Evolutionary conservation across 2,888 invertebrate species (phyloP).

Genomic region (Rotaria macrura): DNA sequence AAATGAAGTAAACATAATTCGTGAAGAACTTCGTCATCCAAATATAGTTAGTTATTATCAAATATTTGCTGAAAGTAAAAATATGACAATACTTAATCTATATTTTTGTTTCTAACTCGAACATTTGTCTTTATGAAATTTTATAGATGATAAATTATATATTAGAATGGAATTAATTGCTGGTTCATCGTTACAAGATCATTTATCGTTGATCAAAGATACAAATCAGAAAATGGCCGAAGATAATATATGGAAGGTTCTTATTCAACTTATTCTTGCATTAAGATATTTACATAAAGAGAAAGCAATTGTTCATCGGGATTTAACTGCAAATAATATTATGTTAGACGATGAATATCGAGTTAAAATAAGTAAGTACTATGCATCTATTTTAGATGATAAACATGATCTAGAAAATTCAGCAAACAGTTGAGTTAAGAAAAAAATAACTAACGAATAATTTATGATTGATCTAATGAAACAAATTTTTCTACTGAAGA

Average conservation of each 20-base stretch:
- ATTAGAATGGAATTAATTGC: slow-evolving; percentile 53
- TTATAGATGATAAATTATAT: slow-evolving; percentile 47
- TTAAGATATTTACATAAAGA: slow-evolving; percentile 52
- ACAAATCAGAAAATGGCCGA: slow-evolving; percentile 48
- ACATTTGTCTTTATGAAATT: no score
- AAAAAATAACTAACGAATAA: no score
- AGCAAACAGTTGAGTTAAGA: no score
- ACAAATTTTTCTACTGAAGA: no score
- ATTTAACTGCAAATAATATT: slow-evolving; percentile 49
- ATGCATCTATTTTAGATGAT: no score
- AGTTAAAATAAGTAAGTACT: slow-evolving; percentile 48
- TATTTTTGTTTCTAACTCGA: neutral
- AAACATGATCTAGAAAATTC: no score
- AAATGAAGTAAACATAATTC: slow-evolving; percentile 51
- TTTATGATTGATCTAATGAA: no score
- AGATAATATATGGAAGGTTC: slow-evolving; percentile 49
- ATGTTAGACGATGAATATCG: slow-evolving; percentile 50
- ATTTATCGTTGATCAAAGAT: slow-evolving; percentile 50
- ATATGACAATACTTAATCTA: neutral
- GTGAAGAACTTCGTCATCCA: slow-evolving; percentile 50
- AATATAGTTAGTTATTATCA: slow-evolving; percentile 51
- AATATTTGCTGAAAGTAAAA: slow-evolving; percentile 50
- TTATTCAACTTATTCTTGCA: slow-evolving; percentile 51
- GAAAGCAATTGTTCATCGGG: slow-evolving; percentile 50
- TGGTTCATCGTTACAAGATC: slow-evolving; percentile 47